phyloP scores from a whole-genome alignment of 2,888 invertebrate genomes.

The Tholera decimalis region DNA sequence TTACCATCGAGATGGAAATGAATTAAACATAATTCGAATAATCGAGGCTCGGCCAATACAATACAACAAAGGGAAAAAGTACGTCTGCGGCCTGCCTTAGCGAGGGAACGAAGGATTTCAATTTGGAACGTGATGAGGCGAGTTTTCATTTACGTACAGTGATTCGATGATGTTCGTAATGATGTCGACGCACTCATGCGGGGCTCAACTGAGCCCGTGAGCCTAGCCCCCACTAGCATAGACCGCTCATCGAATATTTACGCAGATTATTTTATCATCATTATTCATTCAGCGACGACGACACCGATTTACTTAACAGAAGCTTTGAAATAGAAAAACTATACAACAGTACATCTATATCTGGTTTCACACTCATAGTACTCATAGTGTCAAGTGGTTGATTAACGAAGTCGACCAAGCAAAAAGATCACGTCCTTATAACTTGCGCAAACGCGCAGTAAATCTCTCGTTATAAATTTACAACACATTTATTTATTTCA shows the following conservation, averaged over 20 bases:
- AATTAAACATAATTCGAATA: constrained; percentile 91
- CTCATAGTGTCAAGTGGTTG: constrained; percentile 65
- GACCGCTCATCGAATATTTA: constrained; percentile 48
- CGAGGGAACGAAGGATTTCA: constrained; percentile 89
- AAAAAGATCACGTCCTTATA: constrained; percentile 70
- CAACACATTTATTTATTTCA: constrained; percentile 80
- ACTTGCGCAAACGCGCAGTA: constrained; percentile 75
- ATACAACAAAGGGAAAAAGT: constrained; percentile 89
- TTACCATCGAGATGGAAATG: constrained; percentile 88
- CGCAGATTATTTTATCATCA: constrained; percentile 52
- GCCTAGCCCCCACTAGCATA: constrained; percentile 54
- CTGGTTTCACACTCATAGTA: constrained; percentile 58
- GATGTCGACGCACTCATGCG: constrained; percentile 70
- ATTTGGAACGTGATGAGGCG: constrained; percentile 91
- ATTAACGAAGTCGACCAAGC: constrained; percentile 63
- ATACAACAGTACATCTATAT: constrained; percentile 33
- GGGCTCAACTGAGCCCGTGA: constrained; percentile 34
- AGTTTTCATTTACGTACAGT: constrained; percentile 87
- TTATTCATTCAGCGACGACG: constrained; percentile 44
- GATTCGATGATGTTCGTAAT: constrained; percentile 78
- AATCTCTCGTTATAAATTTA: constrained; percentile 82
- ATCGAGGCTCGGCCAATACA: constrained; percentile 87
- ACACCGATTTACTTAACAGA: constrained; percentile 24
- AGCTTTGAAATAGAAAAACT: constrained; percentile 46
- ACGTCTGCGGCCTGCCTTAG: constrained; percentile 82